Conservation (phyloP, 2,888 invertebrate species). For the Matsumyia berberina region DNA sequence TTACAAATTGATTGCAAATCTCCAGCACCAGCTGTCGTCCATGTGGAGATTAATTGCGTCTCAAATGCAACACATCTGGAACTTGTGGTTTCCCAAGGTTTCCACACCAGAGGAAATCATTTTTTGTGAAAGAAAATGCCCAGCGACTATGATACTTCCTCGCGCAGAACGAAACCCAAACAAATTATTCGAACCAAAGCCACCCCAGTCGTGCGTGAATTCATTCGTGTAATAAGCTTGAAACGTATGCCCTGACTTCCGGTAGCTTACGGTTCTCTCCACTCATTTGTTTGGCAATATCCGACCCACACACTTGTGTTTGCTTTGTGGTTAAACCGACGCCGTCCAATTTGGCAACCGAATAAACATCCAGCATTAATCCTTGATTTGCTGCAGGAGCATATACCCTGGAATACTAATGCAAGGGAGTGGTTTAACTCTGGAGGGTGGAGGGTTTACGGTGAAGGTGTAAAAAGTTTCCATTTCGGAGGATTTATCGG, state of each 20-base stretch:
- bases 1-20: not conserved
- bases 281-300: constrained; percentile 15
- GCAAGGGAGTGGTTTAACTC: not conserved
- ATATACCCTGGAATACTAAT: constrained; percentile 11
- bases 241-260: constrained; percentile 6
- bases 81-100: not conserved
- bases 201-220: constrained; percentile 5
- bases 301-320: constrained; percentile 19
- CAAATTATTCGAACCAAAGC: constrained; percentile 11
- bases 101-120: constrained; percentile 6
- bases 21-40: not conserved
- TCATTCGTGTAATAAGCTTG: constrained; percentile 15
- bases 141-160: not conserved
- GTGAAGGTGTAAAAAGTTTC: constrained; percentile 5
- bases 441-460: not conserved
- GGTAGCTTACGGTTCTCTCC: not conserved
- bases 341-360: constrained; percentile 25
- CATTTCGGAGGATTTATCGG: constrained; percentile 39
- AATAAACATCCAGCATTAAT: constrained; percentile 48
- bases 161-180: constrained; percentile 5
- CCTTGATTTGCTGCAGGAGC: constrained; percentile 7
- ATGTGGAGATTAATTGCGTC: not conserved
- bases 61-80: constrained; percentile 10
- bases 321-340: constrained; percentile 25
- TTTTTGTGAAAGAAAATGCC: constrained; percentile 1